Evolutionary conservation across 2,888 invertebrate genomes (phyloP).

Genomic region (Electrophaes corylata): DNA sequence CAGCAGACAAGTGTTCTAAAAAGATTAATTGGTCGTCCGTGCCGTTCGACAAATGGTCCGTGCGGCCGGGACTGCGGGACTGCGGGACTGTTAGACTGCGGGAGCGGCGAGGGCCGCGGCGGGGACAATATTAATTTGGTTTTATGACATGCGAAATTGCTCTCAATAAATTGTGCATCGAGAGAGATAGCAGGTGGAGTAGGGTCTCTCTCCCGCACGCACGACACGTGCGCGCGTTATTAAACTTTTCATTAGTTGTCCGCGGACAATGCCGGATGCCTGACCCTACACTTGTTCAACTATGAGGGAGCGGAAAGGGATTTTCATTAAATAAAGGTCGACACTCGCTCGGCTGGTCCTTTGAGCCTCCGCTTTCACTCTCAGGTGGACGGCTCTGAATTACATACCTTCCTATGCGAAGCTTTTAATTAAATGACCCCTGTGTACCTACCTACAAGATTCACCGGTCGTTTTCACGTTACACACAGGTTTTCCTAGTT

Average conservation of each 20-base stretch:
- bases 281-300: slow-evolving; percentile 49
- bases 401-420: not conserved
- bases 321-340: slow-evolving; percentile 45
- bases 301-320: slow-evolving; percentile 40
- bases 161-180: slow-evolving; percentile 77
- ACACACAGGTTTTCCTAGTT: too few relatives aligned
- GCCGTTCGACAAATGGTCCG: slow-evolving; percentile 49
- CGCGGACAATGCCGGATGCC: slow-evolving; percentile 48
- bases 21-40: slow-evolving; percentile 43
- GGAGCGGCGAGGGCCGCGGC: slow-evolving; percentile 5
- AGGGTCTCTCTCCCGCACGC: slow-evolving; percentile 30
- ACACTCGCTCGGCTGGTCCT: slow-evolving; percentile 44
- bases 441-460: too few relatives aligned
- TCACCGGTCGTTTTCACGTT: too few relatives aligned
- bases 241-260: slow-evolving; percentile 75
- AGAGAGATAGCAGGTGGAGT: slow-evolving; percentile 42
- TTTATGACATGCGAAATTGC: slow-evolving; percentile 84
- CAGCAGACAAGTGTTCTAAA: slow-evolving; percentile 43
- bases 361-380: not conserved
- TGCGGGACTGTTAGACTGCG: too few relatives aligned
- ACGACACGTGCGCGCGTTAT: slow-evolving; percentile 78
- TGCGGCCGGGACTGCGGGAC: too few relatives aligned
- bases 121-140: slow-evolving; percentile 73
- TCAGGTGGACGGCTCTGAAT: slow-evolving; percentile 13
- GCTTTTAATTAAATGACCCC: not conserved